Evolutionary conservation across 2,113 vertebrate genomes (phyloP).

Genomic region (Cyanocitta stelleri): DNA sequence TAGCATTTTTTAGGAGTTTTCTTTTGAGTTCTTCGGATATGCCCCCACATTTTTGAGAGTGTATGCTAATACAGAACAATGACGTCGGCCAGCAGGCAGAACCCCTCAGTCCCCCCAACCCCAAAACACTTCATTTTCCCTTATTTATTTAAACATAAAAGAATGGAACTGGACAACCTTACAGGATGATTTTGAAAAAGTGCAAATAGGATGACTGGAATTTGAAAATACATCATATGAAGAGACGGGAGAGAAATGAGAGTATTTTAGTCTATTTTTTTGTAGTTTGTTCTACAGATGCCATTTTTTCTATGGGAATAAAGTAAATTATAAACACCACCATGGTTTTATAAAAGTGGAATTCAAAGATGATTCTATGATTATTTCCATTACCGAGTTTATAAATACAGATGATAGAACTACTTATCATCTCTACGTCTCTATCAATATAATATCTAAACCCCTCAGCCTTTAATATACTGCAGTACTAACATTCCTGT

Average conservation of each 20-base stretch:
- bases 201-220: background rate
- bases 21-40: background rate
- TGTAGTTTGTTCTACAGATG: background rate
- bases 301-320: background rate
- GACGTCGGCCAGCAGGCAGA: background rate
- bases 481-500: background rate
- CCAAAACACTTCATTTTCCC: background rate
- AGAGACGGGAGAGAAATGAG: background rate
- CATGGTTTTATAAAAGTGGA: background rate
- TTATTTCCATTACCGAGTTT: background rate
- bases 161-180: background rate
- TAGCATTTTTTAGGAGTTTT: background rate
- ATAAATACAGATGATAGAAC: background rate
- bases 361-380: background rate
- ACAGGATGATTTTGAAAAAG: background rate
- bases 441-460: background rate
- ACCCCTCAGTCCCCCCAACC: accelerated
- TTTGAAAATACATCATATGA: background rate
- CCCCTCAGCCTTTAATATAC: background rate
- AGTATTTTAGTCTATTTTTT: background rate
- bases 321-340: background rate
- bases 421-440: background rate
- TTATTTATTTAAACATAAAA: background rate
- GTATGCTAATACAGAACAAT: background rate
- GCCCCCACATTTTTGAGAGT: background rate